Percentiles rank a stretch among this genome's conserved stretches.
These are phyloP conservation scores for Sympetrum striolatum DNA, from an alignment of 2,888 invertebrate species.

Conservation along the genomic window DNA sequence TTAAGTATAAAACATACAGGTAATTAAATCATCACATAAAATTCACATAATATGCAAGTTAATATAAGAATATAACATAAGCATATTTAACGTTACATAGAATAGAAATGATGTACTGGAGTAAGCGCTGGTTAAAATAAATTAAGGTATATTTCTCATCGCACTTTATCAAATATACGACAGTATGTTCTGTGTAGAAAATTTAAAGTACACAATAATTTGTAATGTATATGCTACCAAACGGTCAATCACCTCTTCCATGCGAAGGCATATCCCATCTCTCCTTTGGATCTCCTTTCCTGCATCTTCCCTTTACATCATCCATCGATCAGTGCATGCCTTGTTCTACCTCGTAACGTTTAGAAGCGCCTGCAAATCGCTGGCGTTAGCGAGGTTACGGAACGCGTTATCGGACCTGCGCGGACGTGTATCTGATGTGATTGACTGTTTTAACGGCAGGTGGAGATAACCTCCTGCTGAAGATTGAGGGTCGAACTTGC, in stretches of 20 bases:
- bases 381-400: not conserved
- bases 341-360: not conserved
- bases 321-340: not conserved
- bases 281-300: not conserved
- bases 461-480: not conserved
- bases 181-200: no score
- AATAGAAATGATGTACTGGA: no score
- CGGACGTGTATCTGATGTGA: not conserved
- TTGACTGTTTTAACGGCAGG: not conserved
- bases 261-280: not conserved
- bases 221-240: not conserved
- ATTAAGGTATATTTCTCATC: no score
- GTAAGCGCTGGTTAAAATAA: no score
- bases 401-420: not conserved
- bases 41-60: no score
- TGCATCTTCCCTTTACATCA: not conserved
- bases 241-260: not conserved
- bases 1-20: no score
- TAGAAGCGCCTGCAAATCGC: not conserved
- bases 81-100: no score
- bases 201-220: not conserved
- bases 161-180: no score
- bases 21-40: no score
- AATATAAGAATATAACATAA: no score
- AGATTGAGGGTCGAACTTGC: not conserved